These are phyloP conservation scores for Ectobius pallidus DNA, from an alignment of 2,888 invertebrate genomes.

Conservation along the genomic window DNA sequence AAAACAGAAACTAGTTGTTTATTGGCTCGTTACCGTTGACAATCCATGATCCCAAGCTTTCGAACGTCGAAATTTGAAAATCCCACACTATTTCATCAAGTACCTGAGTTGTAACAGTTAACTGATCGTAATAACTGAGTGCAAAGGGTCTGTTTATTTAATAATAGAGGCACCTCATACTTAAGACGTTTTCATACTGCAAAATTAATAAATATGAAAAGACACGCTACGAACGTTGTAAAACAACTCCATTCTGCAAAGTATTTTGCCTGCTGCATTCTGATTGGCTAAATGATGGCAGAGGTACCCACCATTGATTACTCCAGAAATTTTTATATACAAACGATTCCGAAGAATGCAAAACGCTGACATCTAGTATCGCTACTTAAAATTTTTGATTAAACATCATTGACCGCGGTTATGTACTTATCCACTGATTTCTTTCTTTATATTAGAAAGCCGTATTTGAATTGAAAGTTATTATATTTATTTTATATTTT, in stretches of 20 bases:
- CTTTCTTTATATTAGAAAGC: too few relatives aligned
- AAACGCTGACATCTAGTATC: background rate
- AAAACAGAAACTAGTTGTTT: background rate
- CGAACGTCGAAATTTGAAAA: background rate
- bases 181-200: too few relatives aligned
- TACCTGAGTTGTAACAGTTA: too few relatives aligned
- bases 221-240: constrained; percentile 1
- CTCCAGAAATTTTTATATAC: background rate
- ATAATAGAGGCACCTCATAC: too few relatives aligned
- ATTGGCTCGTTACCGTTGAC: constrained; percentile 19
- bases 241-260: background rate
- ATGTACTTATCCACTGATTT: too few relatives aligned
- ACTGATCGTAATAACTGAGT: too few relatives aligned
- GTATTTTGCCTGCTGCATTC: background rate
- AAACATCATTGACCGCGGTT: too few relatives aligned
- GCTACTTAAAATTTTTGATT: too few relatives aligned
- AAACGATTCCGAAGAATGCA: background rate
- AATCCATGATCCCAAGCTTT: background rate
- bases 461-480: too few relatives aligned
- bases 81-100: too few relatives aligned
- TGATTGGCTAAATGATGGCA: background rate
- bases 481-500: too few relatives aligned
- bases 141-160: too few relatives aligned
- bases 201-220: background rate
- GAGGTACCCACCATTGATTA: constrained; percentile 1